phyloP scores from a whole-genome alignment of 2,888 invertebrate genomes.

The Bruchidius siliquastri region DNA sequence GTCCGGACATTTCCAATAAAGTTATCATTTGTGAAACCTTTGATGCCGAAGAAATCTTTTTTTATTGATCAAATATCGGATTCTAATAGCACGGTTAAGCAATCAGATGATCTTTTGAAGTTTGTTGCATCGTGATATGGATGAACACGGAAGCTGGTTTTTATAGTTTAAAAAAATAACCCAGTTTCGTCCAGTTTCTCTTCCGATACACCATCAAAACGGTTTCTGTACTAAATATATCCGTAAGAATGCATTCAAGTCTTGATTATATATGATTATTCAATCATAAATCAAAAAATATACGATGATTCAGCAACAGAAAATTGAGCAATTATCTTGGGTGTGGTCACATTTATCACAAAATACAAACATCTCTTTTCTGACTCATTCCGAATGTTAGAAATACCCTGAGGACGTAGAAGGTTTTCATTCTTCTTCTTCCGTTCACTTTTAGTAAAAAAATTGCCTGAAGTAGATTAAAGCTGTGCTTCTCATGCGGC shows the following conservation, averaged over 20 bases:
- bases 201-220: not conserved
- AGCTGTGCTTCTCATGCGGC: no score
- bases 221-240: not conserved
- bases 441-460: no score
- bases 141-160: not conserved
- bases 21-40: no score
- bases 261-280: not conserved
- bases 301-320: not conserved
- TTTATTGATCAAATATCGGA: no score
- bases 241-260: not conserved
- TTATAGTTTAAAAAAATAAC: not conserved
- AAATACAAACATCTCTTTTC: not conserved
- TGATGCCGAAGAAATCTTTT: no score
- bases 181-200: not conserved
- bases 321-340: not conserved
- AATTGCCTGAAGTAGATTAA: no score
- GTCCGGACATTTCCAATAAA: no score
- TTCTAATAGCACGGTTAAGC: no score
- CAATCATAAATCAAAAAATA: not conserved
- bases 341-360: not conserved
- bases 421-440: not conserved
- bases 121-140: not conserved
- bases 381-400: not conserved
- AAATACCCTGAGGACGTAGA: not conserved
- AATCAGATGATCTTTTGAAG: no score